Percentiles rank a stretch among this genome's conserved stretches.
Evolutionary conservation across 1,140 invertebrate species (phyloP).

Genomic region (Telenomus remus): DNA sequence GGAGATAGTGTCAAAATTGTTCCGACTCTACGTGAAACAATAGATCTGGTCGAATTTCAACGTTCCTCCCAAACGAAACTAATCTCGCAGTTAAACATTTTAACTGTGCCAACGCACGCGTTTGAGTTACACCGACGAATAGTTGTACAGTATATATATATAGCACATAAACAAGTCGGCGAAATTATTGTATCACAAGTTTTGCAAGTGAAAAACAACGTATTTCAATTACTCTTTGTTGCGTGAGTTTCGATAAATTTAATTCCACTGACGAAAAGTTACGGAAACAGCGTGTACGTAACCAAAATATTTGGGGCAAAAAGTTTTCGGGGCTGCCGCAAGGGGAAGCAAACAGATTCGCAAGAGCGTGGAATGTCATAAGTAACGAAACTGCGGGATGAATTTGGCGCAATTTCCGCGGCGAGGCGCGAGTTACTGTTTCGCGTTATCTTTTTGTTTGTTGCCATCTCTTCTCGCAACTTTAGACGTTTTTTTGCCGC

Average conservation of each 20-base stretch:
- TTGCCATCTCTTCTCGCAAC: conserved; percentile 9
- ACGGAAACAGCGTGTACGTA: no score
- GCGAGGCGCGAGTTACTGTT: conserved; percentile 7
- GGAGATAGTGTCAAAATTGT: neutral
- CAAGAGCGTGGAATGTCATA: conserved; percentile 3
- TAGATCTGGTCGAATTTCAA: neutral
- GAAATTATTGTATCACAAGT: no score
- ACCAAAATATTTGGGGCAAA: neutral
- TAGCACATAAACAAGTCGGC: no score
- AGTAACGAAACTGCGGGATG: conserved; percentile 5
- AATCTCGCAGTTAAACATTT: no score
- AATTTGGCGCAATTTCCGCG: conserved; percentile 21
- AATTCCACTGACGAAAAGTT: no score
- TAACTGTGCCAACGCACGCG: no score
- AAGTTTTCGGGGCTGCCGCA: neutral
- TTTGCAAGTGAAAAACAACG: no score
- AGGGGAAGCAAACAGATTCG: conserved; percentile 5
- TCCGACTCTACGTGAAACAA: neutral
- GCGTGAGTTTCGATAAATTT: no score
- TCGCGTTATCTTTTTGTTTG: conserved; percentile 8
- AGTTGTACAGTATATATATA: no score
- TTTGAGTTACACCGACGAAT: no score
- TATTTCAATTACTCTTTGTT: no score
- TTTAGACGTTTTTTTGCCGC: neutral
- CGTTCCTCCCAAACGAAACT: neutral